Evolutionary conservation across 2,113 vertebrate genomes (phyloP).

Genomic region (Philantomba maxwellii): DNA sequence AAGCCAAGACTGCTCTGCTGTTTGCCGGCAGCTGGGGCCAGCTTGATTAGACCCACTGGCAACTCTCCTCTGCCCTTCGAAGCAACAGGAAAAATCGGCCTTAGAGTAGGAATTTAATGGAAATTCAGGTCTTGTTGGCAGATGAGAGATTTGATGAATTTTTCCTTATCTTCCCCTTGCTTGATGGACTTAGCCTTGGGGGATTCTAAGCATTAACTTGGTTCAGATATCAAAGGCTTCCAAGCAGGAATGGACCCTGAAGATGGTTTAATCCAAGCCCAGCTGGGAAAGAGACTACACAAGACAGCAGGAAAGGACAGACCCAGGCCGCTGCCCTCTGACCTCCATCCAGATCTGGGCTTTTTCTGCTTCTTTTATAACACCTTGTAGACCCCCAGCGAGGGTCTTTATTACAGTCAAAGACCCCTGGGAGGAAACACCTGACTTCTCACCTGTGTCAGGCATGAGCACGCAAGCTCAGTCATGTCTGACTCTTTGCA

Average conservation of each 20-base stretch:
- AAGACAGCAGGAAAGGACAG: not conserved
- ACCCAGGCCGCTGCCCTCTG: not conserved
- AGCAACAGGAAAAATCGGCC: not conserved
- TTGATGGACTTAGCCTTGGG: too few species aligned
- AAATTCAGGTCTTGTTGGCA: not conserved
- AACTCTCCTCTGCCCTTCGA: accelerated
- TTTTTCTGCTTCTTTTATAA: not conserved
- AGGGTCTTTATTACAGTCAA: accelerated
- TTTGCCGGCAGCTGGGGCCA: not conserved
- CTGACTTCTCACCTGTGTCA: not conserved
- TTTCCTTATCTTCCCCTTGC: not conserved
- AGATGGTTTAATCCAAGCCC: too few species aligned
- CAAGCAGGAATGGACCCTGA: not conserved
- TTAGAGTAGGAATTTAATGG: not conserved
- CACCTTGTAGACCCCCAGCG: accelerated
- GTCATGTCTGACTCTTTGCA: not conserved
- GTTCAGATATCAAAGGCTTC: not conserved
- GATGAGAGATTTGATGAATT: not conserved
- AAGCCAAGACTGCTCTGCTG: not conserved
- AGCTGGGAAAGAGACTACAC: not conserved
- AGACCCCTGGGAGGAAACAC: not conserved
- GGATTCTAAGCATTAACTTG: too few species aligned
- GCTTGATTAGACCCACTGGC: not conserved
- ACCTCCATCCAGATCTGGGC: not conserved
- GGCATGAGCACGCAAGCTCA: not conserved